Percentiles rank a stretch among this genome's conserved stretches.
Evolutionary conservation across 2,888 invertebrate species (phyloP).

Genomic region (Plebejus melissa): DNA sequence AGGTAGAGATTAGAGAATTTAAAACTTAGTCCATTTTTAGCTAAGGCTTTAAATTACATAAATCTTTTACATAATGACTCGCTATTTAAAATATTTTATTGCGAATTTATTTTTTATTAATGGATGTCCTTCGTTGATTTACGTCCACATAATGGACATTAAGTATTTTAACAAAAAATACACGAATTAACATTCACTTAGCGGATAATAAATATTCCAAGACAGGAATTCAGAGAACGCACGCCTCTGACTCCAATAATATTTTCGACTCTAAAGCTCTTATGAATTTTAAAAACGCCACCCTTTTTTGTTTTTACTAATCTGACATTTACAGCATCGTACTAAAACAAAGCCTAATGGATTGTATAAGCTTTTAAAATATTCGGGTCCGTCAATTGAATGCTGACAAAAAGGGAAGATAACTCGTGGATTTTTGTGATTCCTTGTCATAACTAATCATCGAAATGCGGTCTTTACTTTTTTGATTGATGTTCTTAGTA

Average conservation of each 20-base stretch:
- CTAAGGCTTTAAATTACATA: not conserved
- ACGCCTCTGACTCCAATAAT: conserved; percentile 19
- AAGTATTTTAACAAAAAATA: conserved; percentile 10
- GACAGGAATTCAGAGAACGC: conserved; percentile 8
- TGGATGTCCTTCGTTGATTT: not conserved
- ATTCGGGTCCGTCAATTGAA: conserved; percentile 14
- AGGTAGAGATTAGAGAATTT: not conserved
- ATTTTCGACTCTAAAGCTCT: conserved; percentile 27
- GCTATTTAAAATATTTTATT: not conserved
- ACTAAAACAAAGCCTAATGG: conserved; percentile 36
- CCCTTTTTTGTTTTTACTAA: conserved; percentile 32
- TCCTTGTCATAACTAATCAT: conserved; percentile 14
- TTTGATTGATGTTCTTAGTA: conserved; percentile 19
- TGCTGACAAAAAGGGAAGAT: conserved; percentile 24
- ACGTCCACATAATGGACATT: not conserved
- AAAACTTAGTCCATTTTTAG: not conserved
- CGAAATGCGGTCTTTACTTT: conserved; percentile 3
- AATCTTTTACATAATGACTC: not conserved
- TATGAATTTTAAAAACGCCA: conserved; percentile 30
- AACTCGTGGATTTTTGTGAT: conserved; percentile 15
- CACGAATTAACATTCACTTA: conserved; percentile 17
- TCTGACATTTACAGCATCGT: conserved; percentile 33
- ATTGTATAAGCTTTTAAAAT: conserved; percentile 34
- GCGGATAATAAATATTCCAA: conserved; percentile 19
- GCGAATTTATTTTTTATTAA: not conserved